Evolutionary conservation across 2,113 vertebrate species (phyloP).

Genomic region (Aldabrachelys gigantea): DNA sequence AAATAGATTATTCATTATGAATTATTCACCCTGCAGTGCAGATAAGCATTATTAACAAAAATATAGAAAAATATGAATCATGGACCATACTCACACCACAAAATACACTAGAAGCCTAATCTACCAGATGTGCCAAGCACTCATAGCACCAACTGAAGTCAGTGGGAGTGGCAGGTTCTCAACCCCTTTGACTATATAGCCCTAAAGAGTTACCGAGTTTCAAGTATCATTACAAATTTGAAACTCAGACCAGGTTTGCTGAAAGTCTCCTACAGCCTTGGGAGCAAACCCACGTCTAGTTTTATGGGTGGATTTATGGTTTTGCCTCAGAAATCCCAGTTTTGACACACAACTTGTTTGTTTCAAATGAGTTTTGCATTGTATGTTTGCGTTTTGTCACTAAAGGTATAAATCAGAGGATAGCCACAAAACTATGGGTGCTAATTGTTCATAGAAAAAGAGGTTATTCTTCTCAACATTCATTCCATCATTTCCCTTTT

Average conservation of each 20-base stretch:
- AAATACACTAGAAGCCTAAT: background rate
- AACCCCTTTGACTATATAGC: background rate
- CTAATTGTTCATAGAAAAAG: background rate
- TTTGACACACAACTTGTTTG: background rate
- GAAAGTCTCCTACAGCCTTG: background rate
- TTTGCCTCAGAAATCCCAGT: background rate
- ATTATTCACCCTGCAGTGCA: background rate
- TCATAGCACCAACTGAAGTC: background rate
- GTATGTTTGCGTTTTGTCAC: background rate
- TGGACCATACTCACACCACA: background rate
- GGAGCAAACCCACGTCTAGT: background rate
- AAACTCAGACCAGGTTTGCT: background rate
- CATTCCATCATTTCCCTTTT: background rate
- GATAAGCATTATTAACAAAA: background rate
- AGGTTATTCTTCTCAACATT: background rate
- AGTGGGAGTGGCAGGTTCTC: background rate
- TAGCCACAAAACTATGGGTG: background rate
- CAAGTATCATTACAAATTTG: background rate
- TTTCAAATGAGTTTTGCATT: background rate
- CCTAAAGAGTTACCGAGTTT: background rate
- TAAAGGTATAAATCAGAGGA: background rate
- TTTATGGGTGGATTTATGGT: background rate
- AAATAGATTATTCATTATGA: background rate
- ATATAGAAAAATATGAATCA: background rate
- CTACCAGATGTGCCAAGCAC: background rate